Evolutionary conservation across 1,140 invertebrate genomes (phyloP).

Genomic region (Ips typographus): DNA sequence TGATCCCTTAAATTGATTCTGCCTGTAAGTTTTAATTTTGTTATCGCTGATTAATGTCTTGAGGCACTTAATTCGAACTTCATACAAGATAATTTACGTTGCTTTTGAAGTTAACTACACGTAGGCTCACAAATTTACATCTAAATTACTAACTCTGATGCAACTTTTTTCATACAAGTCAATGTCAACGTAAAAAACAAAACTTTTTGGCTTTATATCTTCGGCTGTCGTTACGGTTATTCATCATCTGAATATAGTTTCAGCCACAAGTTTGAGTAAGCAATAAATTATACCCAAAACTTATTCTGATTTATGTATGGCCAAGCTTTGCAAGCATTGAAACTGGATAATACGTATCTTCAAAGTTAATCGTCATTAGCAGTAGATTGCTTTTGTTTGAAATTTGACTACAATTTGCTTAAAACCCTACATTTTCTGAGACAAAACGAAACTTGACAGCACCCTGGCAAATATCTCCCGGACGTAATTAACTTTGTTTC

Average conservation of each 20-base stretch:
- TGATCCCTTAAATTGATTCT: background rate
- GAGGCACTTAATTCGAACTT: background rate
- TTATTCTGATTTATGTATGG: background rate
- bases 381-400: constrained; percentile 2
- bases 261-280: background rate
- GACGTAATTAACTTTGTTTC: background rate
- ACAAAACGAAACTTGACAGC: background rate
- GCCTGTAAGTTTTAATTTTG: no score
- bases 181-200: no score
- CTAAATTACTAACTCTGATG: no score
- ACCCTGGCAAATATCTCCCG: background rate
- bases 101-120: background rate
- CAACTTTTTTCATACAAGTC: no score
- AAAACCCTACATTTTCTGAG: background rate
- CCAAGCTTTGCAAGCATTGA: background rate
- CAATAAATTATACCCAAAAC: constrained; percentile 3
- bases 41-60: background rate
- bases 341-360: constrained; percentile 3
- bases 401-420: background rate
- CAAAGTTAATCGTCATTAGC: constrained; percentile 1
- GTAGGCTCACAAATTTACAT: no score
- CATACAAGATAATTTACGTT: constrained; percentile 17
- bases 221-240: no score
- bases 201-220: no score
- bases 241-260: no score